phyloP scores from a whole-genome alignment of 2,113 vertebrate species.

The Gopherus flavomarginatus region DNA sequence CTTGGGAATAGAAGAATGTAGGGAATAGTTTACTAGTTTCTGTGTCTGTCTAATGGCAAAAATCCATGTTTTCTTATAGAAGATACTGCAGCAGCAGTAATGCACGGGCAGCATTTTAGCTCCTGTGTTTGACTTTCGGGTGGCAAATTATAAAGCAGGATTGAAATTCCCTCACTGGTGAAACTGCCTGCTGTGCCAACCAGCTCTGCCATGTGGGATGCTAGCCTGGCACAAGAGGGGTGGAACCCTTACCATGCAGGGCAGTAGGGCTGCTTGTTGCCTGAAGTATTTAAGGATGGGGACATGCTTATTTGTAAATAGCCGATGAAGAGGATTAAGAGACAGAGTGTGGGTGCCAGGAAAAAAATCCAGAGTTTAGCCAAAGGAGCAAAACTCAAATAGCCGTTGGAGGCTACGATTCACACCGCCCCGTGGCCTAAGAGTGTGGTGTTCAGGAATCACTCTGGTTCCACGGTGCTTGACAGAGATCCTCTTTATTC shows the following conservation, averaged over 20 bases:
- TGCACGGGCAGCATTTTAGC: slow-evolving; percentile 35
- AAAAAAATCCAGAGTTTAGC: background rate
- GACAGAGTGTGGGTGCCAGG: background rate
- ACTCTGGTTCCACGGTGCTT: background rate
- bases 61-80: slow-evolving; percentile 71
- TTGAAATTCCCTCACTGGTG: slow-evolving; percentile 13
- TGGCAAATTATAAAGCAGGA: slow-evolving; percentile 48
- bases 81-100: slow-evolving; percentile 46
- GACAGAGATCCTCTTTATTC: background rate
- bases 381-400: background rate
- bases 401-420: background rate
- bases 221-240: background rate
- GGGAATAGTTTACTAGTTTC: slow-evolving; percentile 74
- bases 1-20: slow-evolving; percentile 71
- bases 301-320: background rate
- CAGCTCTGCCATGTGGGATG: background rate
- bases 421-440: background rate
- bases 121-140: slow-evolving; percentile 34
- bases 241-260: background rate
- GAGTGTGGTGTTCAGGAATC: background rate
- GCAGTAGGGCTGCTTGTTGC: background rate
- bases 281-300: background rate
- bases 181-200: background rate
- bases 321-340: background rate
- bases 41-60: slow-evolving; percentile 72